These are phyloP conservation scores for Bugula neritina DNA, from an alignment of 2,888 invertebrate species.

Conservation along the genomic window DNA sequence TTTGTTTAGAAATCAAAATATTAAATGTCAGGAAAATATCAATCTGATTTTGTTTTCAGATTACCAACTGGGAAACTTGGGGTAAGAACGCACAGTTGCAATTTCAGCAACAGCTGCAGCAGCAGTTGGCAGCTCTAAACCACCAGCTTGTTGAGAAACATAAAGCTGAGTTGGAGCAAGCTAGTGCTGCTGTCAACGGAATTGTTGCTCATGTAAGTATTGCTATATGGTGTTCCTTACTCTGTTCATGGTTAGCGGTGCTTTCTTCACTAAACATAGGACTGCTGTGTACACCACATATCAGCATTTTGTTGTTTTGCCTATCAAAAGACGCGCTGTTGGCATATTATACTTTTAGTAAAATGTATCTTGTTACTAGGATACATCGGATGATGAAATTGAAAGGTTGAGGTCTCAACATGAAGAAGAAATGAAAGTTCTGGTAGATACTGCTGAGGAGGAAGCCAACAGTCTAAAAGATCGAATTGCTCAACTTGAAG, in stretches of 20 bases:
- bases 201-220: neutral
- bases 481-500: slow-evolving; percentile 79
- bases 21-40: no score
- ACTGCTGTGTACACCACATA: no score
- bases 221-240: no score
- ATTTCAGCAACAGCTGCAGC: slow-evolving; percentile 11
- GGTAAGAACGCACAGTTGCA: neutral
- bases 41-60: no score
- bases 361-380: no score
- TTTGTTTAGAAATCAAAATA: no score
- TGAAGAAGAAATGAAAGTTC: slow-evolving; percentile 25
- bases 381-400: neutral
- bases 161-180: neutral
- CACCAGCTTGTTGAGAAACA: slow-evolving; percentile 18
- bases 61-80: neutral
- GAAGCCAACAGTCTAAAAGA: slow-evolving; percentile 57
- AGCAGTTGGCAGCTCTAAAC: neutral
- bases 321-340: no score
- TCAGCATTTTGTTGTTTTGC: no score
- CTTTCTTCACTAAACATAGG: no score
- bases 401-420: neutral
- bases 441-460: slow-evolving; percentile 22
- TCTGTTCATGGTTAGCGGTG: no score
- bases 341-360: no score
- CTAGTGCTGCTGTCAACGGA: neutral